Percentiles rank a stretch among this genome's conserved stretches.
Conservation (phyloP, 2,888 invertebrate species). For the Cheilosia vernalis region DNA sequence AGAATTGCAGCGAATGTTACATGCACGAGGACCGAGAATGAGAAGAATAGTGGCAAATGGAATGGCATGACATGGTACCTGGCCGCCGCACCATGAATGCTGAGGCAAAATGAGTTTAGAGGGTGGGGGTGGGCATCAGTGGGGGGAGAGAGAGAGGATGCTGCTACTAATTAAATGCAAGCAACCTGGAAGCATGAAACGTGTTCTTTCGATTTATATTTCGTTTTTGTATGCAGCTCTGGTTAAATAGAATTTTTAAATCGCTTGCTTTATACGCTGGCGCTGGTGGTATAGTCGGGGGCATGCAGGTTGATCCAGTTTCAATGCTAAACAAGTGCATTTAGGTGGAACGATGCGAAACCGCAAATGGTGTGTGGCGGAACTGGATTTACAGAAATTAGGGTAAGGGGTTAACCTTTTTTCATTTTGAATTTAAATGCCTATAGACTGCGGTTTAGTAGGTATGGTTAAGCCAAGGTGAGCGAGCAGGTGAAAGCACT, state of each 20-base stretch:
- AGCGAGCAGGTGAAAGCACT: too few relatives aligned
- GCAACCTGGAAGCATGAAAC: constrained; percentile 70
- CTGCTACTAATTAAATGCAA: constrained; percentile 74
- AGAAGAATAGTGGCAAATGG: constrained; percentile 20
- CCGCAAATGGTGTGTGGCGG: constrained; percentile 21
- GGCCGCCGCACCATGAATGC: constrained; percentile 23
- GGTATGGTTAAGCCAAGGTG: too few relatives aligned
- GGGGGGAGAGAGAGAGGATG: constrained; percentile 25
- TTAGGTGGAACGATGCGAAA: constrained; percentile 44
- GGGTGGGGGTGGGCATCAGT: not conserved
- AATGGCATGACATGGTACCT: constrained; percentile 32
- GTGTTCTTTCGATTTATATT: constrained; percentile 62
- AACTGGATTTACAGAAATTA: constrained; percentile 33
- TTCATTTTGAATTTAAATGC: not conserved
- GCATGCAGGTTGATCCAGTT: constrained; percentile 28
- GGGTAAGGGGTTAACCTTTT: not conserved
- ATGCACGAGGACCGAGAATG: not conserved
- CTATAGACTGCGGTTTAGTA: too few relatives aligned
- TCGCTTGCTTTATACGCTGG: constrained; percentile 2
- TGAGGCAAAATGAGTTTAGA: constrained; percentile 36
- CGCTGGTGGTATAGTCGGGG: not conserved
- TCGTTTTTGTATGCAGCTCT: constrained; percentile 49
- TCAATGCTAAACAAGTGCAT: constrained; percentile 50
- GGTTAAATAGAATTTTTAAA: constrained; percentile 67
- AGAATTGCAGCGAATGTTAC: constrained; percentile 55